Evolutionary conservation across 2,888 invertebrate genomes (phyloP).

Genomic region (Vanessa cardui): DNA sequence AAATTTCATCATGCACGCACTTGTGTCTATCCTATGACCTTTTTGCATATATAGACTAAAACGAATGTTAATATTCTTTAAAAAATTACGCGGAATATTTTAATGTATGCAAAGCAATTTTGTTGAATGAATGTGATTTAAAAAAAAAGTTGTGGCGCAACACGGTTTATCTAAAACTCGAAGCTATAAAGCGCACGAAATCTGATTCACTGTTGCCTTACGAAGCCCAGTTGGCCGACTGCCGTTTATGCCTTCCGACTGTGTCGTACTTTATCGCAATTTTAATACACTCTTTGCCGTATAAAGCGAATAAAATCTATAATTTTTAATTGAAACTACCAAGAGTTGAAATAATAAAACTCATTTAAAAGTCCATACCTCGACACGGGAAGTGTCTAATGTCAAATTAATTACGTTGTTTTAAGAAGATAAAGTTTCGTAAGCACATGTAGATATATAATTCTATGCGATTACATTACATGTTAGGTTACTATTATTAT

Average conservation of each 20-base stretch:
- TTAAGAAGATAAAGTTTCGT: constrained; percentile 24
- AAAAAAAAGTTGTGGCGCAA: constrained; percentile 42
- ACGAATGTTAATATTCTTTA: constrained; percentile 13
- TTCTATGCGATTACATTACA: background rate
- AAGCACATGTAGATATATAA: background rate
- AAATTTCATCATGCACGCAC: constrained; percentile 29
- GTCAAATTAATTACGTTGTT: constrained; percentile 20
- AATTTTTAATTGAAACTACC: constrained; percentile 72
- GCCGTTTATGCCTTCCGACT: constrained; percentile 53
- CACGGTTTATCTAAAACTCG: constrained; percentile 63
- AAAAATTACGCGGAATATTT: constrained; percentile 20
- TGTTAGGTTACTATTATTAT: background rate
- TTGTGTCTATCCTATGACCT: constrained; percentile 47
- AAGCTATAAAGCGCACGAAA: constrained; percentile 72
- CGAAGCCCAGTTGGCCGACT: constrained; percentile 60
- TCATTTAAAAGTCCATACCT: constrained; percentile 30
- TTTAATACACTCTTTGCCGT: constrained; percentile 62
- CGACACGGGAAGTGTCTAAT: constrained; percentile 26
- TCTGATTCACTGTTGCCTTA: constrained; percentile 69
- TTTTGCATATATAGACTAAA: constrained; percentile 45
- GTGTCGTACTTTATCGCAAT: constrained; percentile 52
- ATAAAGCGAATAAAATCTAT: constrained; percentile 61
- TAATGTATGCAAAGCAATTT: constrained; percentile 18
- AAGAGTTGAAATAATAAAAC: constrained; percentile 66
- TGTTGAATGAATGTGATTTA: constrained; percentile 42